phyloP scores from a whole-genome alignment of 2,888 invertebrate genomes.

The Troides aeacus region DNA sequence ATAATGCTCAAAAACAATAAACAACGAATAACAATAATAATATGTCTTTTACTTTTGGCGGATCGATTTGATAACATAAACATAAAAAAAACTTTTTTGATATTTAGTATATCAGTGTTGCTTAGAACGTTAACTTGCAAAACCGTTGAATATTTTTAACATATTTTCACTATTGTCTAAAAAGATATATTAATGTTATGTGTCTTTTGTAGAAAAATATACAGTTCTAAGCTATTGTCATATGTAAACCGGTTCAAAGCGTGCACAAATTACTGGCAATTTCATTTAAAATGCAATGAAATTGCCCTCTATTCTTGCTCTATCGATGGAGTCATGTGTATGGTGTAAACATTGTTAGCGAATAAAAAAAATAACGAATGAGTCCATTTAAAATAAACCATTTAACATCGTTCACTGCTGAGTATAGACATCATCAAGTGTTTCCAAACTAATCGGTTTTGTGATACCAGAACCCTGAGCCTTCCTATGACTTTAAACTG shows the following conservation, averaged over 20 bases:
- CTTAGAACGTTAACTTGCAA: neutral
- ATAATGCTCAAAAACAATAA: too few relatives aligned
- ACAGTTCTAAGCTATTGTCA: neutral
- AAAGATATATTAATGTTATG: neutral
- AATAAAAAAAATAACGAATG: neutral
- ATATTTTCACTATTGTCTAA: neutral
- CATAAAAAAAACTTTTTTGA: too few relatives aligned
- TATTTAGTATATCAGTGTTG: too few relatives aligned
- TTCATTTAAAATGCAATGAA: conserved; percentile 13
- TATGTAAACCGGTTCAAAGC: neutral
- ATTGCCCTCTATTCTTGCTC: conserved; percentile 2
- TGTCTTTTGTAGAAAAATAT: neutral
- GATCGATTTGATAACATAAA: too few relatives aligned
- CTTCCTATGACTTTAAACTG: too few relatives aligned
- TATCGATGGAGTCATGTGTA: neutral
- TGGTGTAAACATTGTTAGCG: neutral
- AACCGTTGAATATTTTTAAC: neutral
- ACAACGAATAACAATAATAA: too few relatives aligned
- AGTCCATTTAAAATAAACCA: neutral
- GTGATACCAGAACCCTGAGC: too few relatives aligned
- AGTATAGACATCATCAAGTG: too few relatives aligned
- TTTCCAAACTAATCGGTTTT: too few relatives aligned
- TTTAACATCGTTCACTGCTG: neutral
- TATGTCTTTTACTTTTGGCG: too few relatives aligned
- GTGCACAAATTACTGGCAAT: conserved; percentile 10